Evolutionary conservation across 2,113 vertebrate genomes (phyloP).

Genomic region (Stomatorhinus ivindoensis): DNA sequence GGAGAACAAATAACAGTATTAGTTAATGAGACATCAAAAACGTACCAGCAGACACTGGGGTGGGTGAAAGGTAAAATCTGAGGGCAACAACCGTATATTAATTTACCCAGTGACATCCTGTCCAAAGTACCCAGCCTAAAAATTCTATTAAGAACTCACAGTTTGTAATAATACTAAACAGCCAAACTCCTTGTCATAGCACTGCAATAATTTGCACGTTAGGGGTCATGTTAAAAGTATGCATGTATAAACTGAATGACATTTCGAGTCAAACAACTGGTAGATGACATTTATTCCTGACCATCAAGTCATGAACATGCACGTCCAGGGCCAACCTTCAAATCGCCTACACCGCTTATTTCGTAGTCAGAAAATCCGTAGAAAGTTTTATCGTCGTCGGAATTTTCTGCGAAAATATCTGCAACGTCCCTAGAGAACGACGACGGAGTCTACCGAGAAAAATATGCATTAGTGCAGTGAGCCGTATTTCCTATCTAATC

Average conservation of each 20-base stretch:
- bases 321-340: constrained; percentile 28
- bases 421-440: constrained; percentile 24
- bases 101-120: too few relatives aligned
- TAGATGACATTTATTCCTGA: not conserved
- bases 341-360: constrained; percentile 2
- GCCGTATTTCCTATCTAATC: not conserved
- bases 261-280: not conserved
- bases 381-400: constrained; percentile 50
- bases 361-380: constrained; percentile 55
- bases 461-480: not conserved
- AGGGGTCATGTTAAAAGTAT: not conserved
- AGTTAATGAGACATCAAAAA: not conserved
- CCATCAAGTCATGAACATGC: not conserved
- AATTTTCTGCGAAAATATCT: constrained; percentile 48
- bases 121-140: not conserved
- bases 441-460: not conserved
- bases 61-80: not conserved
- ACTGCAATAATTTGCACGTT: not conserved
- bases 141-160: not conserved
- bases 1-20: not conserved
- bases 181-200: not conserved
- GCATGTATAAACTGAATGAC: not conserved
- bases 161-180: not conserved
- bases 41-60: not conserved
- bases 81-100: not conserved